Percentiles rank a stretch among this genome's conserved stretches.
Evolutionary conservation across 2,797 vertebrate genomes (phyloP).

Genomic region (Etheostoma perlongum): DNA sequence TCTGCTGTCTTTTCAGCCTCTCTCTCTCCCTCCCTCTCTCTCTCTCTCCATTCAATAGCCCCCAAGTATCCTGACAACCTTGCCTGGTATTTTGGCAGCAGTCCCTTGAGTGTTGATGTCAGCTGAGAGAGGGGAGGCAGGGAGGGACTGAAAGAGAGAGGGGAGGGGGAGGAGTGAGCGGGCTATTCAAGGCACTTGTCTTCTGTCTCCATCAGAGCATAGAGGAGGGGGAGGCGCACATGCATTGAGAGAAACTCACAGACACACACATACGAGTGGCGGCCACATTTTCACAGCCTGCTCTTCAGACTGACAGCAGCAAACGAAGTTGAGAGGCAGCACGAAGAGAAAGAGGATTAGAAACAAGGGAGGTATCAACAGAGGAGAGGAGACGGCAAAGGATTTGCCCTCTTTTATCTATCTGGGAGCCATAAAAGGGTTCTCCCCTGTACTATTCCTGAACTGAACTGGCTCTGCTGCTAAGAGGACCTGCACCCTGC

Average conservation of each 20-base stretch:
- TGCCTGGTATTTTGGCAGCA: constrained; percentile 85
- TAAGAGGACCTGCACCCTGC: constrained; percentile 55
- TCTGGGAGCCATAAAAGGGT: constrained; percentile 52
- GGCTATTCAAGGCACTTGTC: constrained; percentile 88
- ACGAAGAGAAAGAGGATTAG: constrained; percentile 36
- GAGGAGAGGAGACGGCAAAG: constrained; percentile 42
- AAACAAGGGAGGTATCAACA: constrained; percentile 55
- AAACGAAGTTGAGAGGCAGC: constrained; percentile 70
- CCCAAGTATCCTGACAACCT: constrained; percentile 86
- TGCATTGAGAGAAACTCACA: constrained; percentile 68
- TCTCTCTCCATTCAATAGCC: constrained; percentile 72
- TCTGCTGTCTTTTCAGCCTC: constrained; percentile 64
- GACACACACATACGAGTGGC: constrained; percentile 57
- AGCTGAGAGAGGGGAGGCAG: constrained; percentile 78
- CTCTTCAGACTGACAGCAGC: constrained; percentile 83
- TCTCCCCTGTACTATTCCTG: constrained; percentile 46
- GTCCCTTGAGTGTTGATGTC: constrained; percentile 87
- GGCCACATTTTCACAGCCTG: constrained; percentile 77
- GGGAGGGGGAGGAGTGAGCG: constrained; percentile 73
- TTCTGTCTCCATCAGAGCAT: constrained; percentile 82
- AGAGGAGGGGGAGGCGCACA: constrained; percentile 74
- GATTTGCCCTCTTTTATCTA: constrained; percentile 44
- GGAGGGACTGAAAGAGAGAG: constrained; percentile 53
- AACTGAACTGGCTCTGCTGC: constrained; percentile 63
- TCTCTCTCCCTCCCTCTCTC: constrained; percentile 54